Base-by-base conservation (phyloP, 2,113 vertebrate genomes). In the Equus przewalskii region DNA sequence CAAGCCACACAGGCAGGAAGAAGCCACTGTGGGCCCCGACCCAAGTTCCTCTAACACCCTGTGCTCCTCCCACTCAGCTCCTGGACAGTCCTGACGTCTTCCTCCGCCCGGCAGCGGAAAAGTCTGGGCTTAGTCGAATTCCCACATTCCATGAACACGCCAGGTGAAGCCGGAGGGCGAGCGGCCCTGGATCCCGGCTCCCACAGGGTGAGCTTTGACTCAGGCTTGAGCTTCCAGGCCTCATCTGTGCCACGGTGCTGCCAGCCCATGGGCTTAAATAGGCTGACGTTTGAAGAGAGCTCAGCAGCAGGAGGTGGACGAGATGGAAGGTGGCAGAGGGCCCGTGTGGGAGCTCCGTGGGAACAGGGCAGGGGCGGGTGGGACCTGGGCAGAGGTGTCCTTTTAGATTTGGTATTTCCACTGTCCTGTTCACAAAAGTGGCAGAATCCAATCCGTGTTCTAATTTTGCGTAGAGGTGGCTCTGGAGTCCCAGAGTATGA, bases 71-170 rank as follows among this genome's bases (percentile, higher is more conserved):
- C n/a, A 28, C 16, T 4, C 1, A 30, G 75, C 28, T 28, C 7
- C 0, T 0, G 2, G 6, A 18, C 12, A 1, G 28, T 18, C n/a
- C 78, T 14, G 7, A 14, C 0, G 6, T 22, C 44, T 28, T 8
- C 49, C 49, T 54, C 21, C 5, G 26, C 65, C 26, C 0, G 4
- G 76, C 21, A 14, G 18, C 54, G 4, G 3, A 11, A 19, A n/a
- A 15, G 56, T 15, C 85, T 12, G 13, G 70, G 41, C 85, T 65
- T 7, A 22, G 24, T 28, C 67, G 60, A 6, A 2, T 3, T 56
- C 56, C 4, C 33, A 21, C 51, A 19, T 26, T 28, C 26, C 0
- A 1, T 54, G 2, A 28, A 26, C 65, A 12, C 1, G 2, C 7
- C 4, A 7, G 26, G 22, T 6, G 49, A 41, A 18, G 56, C 24